These are phyloP conservation scores for Cosmorhoe ocellata DNA, from an alignment of 2,888 invertebrate genomes.

Conservation along the genomic window DNA sequence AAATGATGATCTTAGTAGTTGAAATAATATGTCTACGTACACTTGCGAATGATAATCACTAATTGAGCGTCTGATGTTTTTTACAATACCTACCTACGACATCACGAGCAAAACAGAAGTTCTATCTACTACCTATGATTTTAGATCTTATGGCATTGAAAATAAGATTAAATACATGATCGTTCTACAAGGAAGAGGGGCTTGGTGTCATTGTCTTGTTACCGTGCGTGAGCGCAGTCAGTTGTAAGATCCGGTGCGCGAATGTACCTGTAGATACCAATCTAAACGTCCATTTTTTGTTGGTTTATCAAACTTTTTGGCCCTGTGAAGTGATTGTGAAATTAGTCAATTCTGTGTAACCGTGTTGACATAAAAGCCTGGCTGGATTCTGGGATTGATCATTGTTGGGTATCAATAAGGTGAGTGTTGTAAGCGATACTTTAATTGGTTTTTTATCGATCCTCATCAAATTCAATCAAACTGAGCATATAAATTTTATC, in stretches of 20 bases:
- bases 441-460: slow-evolving; percentile 18
- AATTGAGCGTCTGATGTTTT: slow-evolving; percentile 55
- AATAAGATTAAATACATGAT: slow-evolving; percentile 40
- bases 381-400: no score
- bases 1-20: no score
- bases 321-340: no score
- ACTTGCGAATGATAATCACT: no score
- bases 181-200: slow-evolving; percentile 42
- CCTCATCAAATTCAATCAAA: slow-evolving; percentile 26
- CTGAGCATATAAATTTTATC: slow-evolving; percentile 42
- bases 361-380: no score
- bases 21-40: no score
- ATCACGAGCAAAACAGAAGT: slow-evolving; percentile 44
- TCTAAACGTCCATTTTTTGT: slow-evolving; percentile 6
- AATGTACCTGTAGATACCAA: no score
- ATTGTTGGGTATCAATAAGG: no score
- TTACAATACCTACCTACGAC: slow-evolving; percentile 52
- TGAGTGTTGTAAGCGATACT: no score
- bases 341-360: no score
- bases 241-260: slow-evolving; percentile 64
- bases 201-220: slow-evolving; percentile 61
- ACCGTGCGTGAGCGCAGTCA: slow-evolving; percentile 63
- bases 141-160: slow-evolving; percentile 29
- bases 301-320: slow-evolving; percentile 30
- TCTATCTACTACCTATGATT: slow-evolving; percentile 25